Evolutionary conservation across 2,113 vertebrate species (phyloP).

Genomic region (Anser cygnoides): DNA sequence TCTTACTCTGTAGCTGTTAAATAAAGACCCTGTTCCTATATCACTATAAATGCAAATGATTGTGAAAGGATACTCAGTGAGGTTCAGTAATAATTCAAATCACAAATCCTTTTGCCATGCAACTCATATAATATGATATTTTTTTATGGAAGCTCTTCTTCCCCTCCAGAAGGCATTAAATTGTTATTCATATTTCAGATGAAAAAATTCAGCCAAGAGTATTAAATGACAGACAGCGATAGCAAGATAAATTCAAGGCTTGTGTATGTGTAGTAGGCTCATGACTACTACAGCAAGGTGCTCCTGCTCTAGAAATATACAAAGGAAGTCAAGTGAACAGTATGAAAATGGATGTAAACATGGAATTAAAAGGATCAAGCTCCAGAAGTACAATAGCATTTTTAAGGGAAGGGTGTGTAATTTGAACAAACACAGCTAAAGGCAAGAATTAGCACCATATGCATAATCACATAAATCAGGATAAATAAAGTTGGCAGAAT

Average conservation of each 20-base stretch:
- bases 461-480: conserved; percentile 52
- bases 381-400: conserved; percentile 22
- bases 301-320: conserved; percentile 29
- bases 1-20: not conserved
- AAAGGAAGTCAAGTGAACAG: conserved; percentile 35
- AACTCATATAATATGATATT: conserved; percentile 52
- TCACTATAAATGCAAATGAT: conserved; percentile 62
- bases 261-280: not conserved
- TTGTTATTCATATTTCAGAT: conserved; percentile 74
- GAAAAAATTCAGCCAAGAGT: conserved; percentile 63
- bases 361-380: conserved; percentile 48
- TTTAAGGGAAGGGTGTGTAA: conserved; percentile 52
- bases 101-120: conserved; percentile 72
- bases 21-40: conserved; percentile 49
- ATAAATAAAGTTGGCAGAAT: conserved; percentile 41
- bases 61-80: conserved; percentile 33
- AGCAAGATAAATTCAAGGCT: conserved; percentile 51
- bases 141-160: conserved; percentile 54
- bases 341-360: conserved; percentile 60
- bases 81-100: conserved; percentile 74
- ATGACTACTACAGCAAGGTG: not conserved
- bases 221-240: conserved; percentile 54
- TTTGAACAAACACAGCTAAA: conserved; percentile 42
- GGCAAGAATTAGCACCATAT: conserved; percentile 50
- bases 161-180: conserved; percentile 65